Percentiles rank a stretch among this genome's conserved stretches.
These are phyloP conservation scores for Lanius collurio DNA, from an alignment of 2,113 vertebrate genomes.

Conservation along the genomic window DNA sequence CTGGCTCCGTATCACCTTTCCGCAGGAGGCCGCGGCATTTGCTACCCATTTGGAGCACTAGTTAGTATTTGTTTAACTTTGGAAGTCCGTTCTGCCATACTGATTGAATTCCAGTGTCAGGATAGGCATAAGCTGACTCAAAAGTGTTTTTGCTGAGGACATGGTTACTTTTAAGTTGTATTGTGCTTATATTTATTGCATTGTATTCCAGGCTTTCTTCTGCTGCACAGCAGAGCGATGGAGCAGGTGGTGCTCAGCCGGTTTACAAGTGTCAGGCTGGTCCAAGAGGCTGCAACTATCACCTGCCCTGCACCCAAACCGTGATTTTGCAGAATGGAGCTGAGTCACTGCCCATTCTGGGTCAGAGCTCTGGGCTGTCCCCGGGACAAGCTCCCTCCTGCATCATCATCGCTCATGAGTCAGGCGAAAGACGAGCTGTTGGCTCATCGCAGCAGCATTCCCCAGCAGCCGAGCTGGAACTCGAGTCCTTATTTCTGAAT, in stretches of 20 bases:
- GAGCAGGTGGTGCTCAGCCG: not conserved
- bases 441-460: not conserved
- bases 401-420: not conserved
- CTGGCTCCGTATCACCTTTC: constrained; percentile 26
- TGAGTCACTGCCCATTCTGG: not conserved
- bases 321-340: not conserved
- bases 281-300: not conserved
- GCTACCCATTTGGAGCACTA: constrained; percentile 4
- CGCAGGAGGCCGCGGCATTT: not conserved
- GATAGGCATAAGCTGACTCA: not conserved
- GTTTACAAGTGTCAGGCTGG: not conserved
- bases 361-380: not conserved
- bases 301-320: not conserved
- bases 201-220: not conserved
- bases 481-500: not conserved
- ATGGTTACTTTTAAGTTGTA: not conserved
- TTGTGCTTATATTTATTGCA: not conserved
- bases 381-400: not conserved
- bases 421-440: not conserved
- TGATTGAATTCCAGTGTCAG: not conserved
- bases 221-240: not conserved
- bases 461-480: constrained; percentile 23
- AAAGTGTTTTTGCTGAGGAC: not conserved
- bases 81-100: not conserved
- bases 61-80: constrained; percentile 32